Percentiles rank a stretch among this genome's conserved stretches.
Evolutionary conservation across 2,888 invertebrate genomes (phyloP).

Genomic region (Escarpia spicata): DNA sequence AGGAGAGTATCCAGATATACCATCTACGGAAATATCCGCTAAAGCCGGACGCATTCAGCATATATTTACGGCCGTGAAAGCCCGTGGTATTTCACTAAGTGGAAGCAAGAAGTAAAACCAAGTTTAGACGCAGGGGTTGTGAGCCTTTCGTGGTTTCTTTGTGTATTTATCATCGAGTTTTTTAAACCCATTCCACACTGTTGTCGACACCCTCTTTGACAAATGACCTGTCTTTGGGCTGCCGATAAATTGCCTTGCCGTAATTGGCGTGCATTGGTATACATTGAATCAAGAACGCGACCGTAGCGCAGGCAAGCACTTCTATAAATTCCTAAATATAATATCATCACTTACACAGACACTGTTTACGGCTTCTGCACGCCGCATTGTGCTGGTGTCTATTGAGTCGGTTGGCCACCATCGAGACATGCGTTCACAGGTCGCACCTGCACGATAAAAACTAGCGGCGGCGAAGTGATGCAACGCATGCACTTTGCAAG

Average conservation of each 20-base stretch:
- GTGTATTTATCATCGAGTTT: not conserved
- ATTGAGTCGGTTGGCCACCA: not conserved
- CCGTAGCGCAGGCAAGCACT: not conserved
- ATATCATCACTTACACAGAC: conserved; percentile 3
- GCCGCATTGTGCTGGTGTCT: not conserved
- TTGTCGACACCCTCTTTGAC: conserved; percentile 1
- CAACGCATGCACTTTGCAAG: not conserved
- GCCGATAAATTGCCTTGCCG: conserved; percentile 4
- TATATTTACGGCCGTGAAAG: too few species aligned
- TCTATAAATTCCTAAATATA: conserved; percentile 10
- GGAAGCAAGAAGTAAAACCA: not conserved
- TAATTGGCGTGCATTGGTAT: not conserved
- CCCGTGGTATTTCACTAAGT: not conserved
- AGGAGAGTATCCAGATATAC: not conserved
- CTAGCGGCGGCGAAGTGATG: not conserved
- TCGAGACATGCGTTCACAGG: not conserved
- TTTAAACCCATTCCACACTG: not conserved
- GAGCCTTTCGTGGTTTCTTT: not conserved
- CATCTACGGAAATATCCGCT: not conserved
- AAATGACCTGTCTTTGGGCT: not conserved
- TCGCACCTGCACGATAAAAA: conserved; percentile 13
- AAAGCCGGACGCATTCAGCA: not conserved
- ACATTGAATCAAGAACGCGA: not conserved
- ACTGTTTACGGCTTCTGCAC: not conserved
- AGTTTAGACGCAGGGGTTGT: not conserved